phyloP scores from a whole-genome alignment of 2,113 vertebrate species.

The Ammodramus savannarum region DNA sequence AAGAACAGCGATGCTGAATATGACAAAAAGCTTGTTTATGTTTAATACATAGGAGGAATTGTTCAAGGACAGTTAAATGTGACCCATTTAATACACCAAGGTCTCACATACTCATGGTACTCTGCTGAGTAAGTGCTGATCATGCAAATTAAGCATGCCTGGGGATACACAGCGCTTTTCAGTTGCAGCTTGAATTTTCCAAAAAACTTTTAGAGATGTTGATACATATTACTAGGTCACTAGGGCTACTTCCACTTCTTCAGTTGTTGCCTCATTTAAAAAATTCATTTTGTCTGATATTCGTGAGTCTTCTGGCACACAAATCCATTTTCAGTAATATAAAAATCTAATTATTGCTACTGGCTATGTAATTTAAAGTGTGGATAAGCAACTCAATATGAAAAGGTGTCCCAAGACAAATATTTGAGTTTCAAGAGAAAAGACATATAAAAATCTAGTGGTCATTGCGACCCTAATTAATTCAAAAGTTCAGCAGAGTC shows the following conservation, averaged over 20 bases:
- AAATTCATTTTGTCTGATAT: not conserved
- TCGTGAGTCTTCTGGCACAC: not conserved
- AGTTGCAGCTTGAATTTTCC: slow-evolving; percentile 43
- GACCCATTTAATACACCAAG: slow-evolving; percentile 45
- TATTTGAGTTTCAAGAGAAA: not conserved
- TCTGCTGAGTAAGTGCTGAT: slow-evolving; percentile 53
- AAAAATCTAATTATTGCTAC: slow-evolving; percentile 5
- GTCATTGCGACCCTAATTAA: not conserved
- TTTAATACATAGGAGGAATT: slow-evolving; percentile 43
- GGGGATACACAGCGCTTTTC: slow-evolving; percentile 47
- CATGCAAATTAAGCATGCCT: slow-evolving; percentile 63
- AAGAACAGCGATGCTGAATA: not conserved
- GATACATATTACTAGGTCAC: slow-evolving; percentile 40
- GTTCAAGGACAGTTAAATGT: slow-evolving; percentile 60
- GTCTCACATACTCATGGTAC: slow-evolving; percentile 18
- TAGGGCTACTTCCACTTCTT: slow-evolving; percentile 44
- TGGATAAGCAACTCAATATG: not conserved
- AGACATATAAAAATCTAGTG: not conserved
- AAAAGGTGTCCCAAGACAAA: slow-evolving; percentile 6
- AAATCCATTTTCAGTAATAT: not conserved
- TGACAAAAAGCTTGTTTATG: slow-evolving; percentile 57
- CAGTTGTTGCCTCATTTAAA: not conserved
- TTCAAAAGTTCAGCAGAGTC: not conserved
- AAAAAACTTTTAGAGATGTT: slow-evolving; percentile 39
- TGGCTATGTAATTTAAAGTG: not conserved